phyloP scores from a whole-genome alignment of 2,113 vertebrate species.

The Stomatorhinus ivindoensis region DNA sequence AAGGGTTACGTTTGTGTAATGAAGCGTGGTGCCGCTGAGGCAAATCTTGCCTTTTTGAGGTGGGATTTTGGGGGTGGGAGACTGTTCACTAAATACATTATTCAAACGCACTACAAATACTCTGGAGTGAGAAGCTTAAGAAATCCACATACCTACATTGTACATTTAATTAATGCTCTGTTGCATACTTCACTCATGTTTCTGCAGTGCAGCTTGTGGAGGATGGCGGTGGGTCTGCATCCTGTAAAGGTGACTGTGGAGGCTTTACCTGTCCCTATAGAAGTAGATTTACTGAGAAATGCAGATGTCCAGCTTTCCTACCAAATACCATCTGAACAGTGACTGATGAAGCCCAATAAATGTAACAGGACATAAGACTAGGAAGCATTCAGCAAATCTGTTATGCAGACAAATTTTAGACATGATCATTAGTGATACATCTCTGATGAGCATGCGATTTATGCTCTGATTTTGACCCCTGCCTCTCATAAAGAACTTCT shows the following conservation, averaged over 20 bases:
- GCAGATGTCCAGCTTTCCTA: neutral
- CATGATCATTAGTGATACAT: neutral
- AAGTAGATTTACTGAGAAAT: neutral
- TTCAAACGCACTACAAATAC: neutral
- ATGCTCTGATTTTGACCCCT: neutral
- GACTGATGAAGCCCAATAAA: neutral
- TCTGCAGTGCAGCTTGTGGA: neutral
- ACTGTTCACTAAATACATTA: neutral
- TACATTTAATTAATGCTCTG: neutral
- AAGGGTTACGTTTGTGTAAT: slow-evolving; percentile 52
- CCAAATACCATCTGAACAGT: neutral
- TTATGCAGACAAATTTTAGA: neutral
- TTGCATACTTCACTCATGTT: neutral
- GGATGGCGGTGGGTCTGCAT: neutral
- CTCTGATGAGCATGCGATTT: neutral
- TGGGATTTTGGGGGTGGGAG: neutral
- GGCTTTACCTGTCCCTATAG: neutral
- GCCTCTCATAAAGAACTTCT: neutral
- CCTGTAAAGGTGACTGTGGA: neutral
- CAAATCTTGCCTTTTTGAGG: slow-evolving; percentile 32
- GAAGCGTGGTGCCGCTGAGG: slow-evolving; percentile 55
- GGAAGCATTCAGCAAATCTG: neutral
- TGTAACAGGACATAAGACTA: neutral
- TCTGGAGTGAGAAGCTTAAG: neutral
- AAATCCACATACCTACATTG: neutral